Conservation (phyloP, 2,797 vertebrate genomes). For the Spheniscus humboldti region DNA sequence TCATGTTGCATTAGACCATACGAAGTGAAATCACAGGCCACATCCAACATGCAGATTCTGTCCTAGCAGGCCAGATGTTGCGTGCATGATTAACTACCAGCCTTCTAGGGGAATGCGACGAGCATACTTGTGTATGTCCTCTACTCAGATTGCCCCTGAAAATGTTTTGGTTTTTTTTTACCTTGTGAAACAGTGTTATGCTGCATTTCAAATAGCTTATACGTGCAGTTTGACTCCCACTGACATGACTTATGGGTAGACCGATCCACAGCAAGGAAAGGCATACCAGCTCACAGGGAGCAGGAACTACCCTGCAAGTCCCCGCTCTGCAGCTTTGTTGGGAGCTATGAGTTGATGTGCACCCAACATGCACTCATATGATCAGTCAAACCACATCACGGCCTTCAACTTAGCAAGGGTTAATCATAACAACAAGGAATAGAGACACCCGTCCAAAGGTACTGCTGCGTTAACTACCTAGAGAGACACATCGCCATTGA, state of each 20-base stretch:
- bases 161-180: background rate
- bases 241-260: background rate
- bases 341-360: background rate
- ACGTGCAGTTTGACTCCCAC: background rate
- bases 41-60: conserved; percentile 1
- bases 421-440: background rate
- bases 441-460: background rate
- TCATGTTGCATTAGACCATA: background rate
- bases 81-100: background rate
- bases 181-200: background rate
- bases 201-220: background rate
- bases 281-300: background rate
- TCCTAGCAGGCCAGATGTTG: conserved; percentile 17
- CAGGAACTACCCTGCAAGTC: background rate
- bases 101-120: background rate
- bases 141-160: background rate
- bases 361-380: background rate
- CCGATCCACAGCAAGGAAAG: background rate
- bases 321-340: background rate
- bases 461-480: background rate
- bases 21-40: background rate
- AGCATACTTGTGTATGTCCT: background rate
- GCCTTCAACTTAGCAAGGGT: background rate
- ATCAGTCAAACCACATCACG: background rate
- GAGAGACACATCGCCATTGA: rapidly evolving